Conservation (phyloP, 2,888 invertebrate genomes). For the Julus scandinavius region DNA sequence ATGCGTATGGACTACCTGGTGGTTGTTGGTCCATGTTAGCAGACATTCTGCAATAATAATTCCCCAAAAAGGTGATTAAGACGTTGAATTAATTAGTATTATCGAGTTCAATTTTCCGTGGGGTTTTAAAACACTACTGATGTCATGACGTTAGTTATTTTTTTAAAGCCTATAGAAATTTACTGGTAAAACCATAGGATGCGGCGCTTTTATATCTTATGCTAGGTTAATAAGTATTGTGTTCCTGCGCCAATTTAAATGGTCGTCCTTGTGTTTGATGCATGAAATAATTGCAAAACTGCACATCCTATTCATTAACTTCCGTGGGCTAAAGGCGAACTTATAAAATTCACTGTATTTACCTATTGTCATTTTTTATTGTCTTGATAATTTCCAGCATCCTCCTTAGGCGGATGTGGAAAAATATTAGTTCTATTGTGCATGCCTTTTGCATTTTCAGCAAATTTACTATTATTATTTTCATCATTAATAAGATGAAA, state of each 20-base stretch:
- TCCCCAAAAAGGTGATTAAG: not conserved
- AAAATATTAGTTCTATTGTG: slow-evolving; percentile 5
- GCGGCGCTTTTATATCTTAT: not conserved
- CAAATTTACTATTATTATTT: not conserved
- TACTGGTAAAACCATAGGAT: not conserved
- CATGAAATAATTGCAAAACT: slow-evolving; percentile 23
- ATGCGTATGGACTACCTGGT: not conserved
- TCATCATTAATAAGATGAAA: not conserved
- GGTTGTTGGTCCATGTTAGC: not conserved
- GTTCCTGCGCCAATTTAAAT: not conserved
- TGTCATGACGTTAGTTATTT: not conserved
- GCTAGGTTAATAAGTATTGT: not conserved
- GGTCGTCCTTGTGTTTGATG: slow-evolving; percentile 18
- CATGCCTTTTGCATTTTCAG: not conserved
- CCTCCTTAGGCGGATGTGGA: not conserved
- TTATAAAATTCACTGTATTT: not conserved
- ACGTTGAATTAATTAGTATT: not conserved
- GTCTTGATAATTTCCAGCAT: not conserved
- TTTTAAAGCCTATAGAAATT: not conserved
- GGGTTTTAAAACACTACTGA: too few species aligned
- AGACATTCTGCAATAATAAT: not conserved
- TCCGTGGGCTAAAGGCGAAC: not conserved
- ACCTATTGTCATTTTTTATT: not conserved
- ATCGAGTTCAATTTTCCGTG: not conserved
- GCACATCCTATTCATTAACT: slow-evolving; percentile 1